Base-by-base conservation (phyloP, 1,140 invertebrate genomes). In the Cotesia typhae region DNA sequence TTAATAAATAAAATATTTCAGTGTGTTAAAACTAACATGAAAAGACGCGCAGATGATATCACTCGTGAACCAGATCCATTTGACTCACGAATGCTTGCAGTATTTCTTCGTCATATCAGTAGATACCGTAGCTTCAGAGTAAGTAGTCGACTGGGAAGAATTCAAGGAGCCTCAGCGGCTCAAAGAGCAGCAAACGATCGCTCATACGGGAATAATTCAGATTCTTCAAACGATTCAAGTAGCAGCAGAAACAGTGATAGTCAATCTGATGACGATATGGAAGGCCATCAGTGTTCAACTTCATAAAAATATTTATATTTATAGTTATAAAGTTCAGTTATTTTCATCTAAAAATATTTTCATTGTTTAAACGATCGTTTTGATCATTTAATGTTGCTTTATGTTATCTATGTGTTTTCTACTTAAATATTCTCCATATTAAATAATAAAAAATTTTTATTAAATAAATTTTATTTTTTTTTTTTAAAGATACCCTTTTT, bases 21-120 rank as follows among this genome's bases (percentile, higher is more conserved):
- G 82, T 80, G 79, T 64, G 84, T 89, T 5, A 85, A 80, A 67
- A 81, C 76, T 52, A 91, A 92, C 77, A 74, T 82, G 9, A 85
- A 83, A 47, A 74, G 74, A 38, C 87, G 89, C 71, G 73, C 88
- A 63, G 84, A 88, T 47, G 68, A 71, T 53, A 36, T 53, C n/a
- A 53, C 36, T 9, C 37, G 3, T 37, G 51, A 37, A 41, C 51
- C 51, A 20, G 63, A 71, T 59, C 37, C 28, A 12, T 71, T 64
- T 59, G 63, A 66, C 57, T 52, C 61, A 47, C 70, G 38, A 65
- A 53, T 66, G 51, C 61, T 71, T 4, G 20, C 37, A 51, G 38
- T 71, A 2, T 71, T 71, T 65, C 37, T 71, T 3, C 70, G 53
- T 20, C 41, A 53, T 64, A 66, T 71, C 7, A 59, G 70, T 38